phyloP scores from a whole-genome alignment of 2,888 invertebrate species.

The Parascotia fuliginaria region DNA sequence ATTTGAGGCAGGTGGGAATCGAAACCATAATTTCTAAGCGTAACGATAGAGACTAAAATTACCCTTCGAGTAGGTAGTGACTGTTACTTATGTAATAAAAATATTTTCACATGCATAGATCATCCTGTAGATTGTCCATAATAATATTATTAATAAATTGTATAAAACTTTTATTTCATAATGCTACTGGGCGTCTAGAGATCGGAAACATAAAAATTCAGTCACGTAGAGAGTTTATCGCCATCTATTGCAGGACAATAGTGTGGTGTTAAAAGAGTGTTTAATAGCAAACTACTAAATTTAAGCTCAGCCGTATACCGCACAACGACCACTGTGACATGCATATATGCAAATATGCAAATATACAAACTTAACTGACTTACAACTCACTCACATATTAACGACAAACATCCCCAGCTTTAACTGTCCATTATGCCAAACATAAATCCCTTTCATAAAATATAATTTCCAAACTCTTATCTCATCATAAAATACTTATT shows the following conservation, averaged over 20 bases:
- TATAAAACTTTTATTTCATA: slow-evolving; percentile 52
- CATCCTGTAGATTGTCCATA: too few relatives aligned
- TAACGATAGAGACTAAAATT: too few relatives aligned
- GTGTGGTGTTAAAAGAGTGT: slow-evolving; percentile 68
- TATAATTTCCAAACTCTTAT: background rate
- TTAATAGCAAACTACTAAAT: slow-evolving; percentile 52
- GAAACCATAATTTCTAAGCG: too few relatives aligned
- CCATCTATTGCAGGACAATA: slow-evolving; percentile 77
- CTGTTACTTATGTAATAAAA: too few relatives aligned
- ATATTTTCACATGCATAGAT: too few relatives aligned
- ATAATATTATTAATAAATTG: slow-evolving; percentile 38
- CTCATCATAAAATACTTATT: slow-evolving; percentile 1
- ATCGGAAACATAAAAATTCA: slow-evolving; percentile 84
- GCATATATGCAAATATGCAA: too few relatives aligned
- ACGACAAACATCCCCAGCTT: background rate
- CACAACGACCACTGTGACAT: slow-evolving; percentile 37
- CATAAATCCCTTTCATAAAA: slow-evolving; percentile 3
- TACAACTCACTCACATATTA: slow-evolving; percentile 3
- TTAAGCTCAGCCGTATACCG: slow-evolving; percentile 28
- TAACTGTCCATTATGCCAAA: background rate
- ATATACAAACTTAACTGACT: slow-evolving; percentile 1
- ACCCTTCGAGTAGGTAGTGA: too few relatives aligned
- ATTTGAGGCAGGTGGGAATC: too few relatives aligned
- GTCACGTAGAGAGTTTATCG: slow-evolving; percentile 78
- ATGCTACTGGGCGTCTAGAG: slow-evolving; percentile 61